Conservation (phyloP, 2,888 invertebrate species). For the Drosophila atripex region DNA sequence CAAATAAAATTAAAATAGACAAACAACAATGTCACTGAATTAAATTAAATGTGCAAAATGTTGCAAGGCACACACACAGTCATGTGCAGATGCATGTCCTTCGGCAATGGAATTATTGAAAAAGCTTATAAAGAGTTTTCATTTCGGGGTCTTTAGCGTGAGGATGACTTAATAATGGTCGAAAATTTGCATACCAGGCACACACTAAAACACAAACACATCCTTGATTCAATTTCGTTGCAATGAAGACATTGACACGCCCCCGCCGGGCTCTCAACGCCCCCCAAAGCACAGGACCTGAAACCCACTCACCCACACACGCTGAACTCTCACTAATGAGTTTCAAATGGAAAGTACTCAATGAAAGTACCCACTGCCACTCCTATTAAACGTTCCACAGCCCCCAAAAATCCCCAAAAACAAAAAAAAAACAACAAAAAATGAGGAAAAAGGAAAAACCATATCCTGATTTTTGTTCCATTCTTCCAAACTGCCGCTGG, state of each 20-base stretch:
- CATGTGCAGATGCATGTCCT: neutral
- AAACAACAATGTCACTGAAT: constrained; percentile 67
- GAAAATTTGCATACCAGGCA: constrained; percentile 59
- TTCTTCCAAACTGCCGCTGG: constrained; percentile 4
- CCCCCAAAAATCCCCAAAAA: neutral
- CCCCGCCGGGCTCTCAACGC: neutral
- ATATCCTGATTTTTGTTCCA: neutral
- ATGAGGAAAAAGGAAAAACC: neutral
- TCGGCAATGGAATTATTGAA: neutral
- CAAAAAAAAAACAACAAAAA: too few relatives aligned
- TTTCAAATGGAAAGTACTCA: constrained; percentile 65
- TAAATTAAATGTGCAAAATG: constrained; percentile 59
- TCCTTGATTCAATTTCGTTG: constrained; percentile 65
- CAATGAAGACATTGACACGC: constrained; percentile 30
- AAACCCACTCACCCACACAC: constrained; percentile 14
- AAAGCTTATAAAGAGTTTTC: constrained; percentile 1
- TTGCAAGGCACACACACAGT: neutral
- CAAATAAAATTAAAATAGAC: constrained; percentile 25
- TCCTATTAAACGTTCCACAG: constrained; percentile 34
- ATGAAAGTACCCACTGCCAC: constrained; percentile 33
- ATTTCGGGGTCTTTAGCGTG: neutral
- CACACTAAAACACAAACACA: constrained; percentile 19
- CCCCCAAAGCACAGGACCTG: neutral
- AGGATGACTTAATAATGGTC: constrained; percentile 70
- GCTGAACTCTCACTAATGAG: constrained; percentile 60